phyloP scores from a whole-genome alignment of 2,797 vertebrate species.

The Nyctibius grandis region DNA sequence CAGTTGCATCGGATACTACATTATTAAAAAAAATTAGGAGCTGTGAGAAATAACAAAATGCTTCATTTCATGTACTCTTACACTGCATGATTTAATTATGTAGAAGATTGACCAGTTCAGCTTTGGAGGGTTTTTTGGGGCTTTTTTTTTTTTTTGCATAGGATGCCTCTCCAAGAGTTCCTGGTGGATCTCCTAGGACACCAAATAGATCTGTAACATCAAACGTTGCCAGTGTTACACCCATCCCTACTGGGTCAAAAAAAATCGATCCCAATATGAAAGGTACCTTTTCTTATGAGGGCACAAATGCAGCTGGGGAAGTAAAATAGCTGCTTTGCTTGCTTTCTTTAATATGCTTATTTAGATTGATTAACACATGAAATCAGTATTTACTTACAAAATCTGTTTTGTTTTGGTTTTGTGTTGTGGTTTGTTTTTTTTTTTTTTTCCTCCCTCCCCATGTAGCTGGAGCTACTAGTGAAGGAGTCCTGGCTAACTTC shows the following conservation, averaged over 20 bases:
- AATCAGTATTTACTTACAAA: neutral
- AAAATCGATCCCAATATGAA: slow-evolving; percentile 89
- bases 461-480: slow-evolving; percentile 92
- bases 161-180: slow-evolving; percentile 92
- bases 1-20: neutral
- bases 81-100: neutral
- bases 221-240: slow-evolving; percentile 94
- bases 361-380: neutral
- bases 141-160: slow-evolving; percentile 36
- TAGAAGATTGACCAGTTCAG: neutral
- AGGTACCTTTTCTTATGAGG: slow-evolving; percentile 70
- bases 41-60: neutral
- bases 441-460: neutral
- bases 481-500: slow-evolving; percentile 98
- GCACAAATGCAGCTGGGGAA: neutral
- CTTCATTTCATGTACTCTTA: neutral
- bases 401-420: neutral
- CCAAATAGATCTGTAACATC: slow-evolving; percentile 92
- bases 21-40: neutral
- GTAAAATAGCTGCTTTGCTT: neutral
- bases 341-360: neutral
- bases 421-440: neutral
- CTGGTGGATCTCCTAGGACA: slow-evolving; percentile 93
- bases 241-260: slow-evolving; percentile 91
- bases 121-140: neutral